Evolutionary conservation across 1,140 invertebrate genomes (phyloP).

Genomic region (Parasteatoda tepidariorum): DNA sequence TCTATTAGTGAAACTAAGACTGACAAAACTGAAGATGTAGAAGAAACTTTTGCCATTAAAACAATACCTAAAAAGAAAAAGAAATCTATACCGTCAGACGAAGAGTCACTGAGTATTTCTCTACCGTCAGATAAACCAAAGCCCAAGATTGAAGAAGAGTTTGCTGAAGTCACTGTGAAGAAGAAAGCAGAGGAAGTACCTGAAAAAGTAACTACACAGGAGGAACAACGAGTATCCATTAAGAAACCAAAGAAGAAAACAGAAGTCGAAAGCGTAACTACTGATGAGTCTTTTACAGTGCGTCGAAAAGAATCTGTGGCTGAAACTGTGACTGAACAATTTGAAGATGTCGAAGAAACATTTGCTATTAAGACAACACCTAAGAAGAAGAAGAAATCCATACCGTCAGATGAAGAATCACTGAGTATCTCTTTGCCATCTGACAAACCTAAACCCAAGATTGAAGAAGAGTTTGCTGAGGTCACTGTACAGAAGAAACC

Average conservation of each 20-base stretch:
- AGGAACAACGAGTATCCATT: slow-evolving; percentile 49
- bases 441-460: slow-evolving; percentile 62
- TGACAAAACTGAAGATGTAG: slow-evolving; percentile 62
- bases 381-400: slow-evolving; percentile 50
- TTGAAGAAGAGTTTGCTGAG: slow-evolving; percentile 64
- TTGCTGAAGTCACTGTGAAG: slow-evolving; percentile 12
- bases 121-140: slow-evolving; percentile 63
- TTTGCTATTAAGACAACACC: slow-evolving; percentile 42
- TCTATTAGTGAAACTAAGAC: background rate
- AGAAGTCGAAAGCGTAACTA: background rate
- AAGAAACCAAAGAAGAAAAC: slow-evolving; percentile 55
- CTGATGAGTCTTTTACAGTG: slow-evolving; percentile 51
- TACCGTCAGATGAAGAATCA: slow-evolving; percentile 61
- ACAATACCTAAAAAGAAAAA: slow-evolving; percentile 51
- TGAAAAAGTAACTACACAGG: slow-evolving; percentile 13
- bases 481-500: slow-evolving; percentile 30
- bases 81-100: slow-evolving; percentile 33
- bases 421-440: slow-evolving; percentile 64
- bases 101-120: slow-evolving; percentile 64
- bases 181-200: slow-evolving; percentile 10
- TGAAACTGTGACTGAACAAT: slow-evolving; percentile 6
- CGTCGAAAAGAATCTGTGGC: slow-evolving; percentile 40
- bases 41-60: slow-evolving; percentile 54
- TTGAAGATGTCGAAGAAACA: slow-evolving; percentile 63
- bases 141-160: slow-evolving; percentile 64